phyloP scores from a whole-genome alignment of 2,888 invertebrate species.

The Philereme transversata region DNA sequence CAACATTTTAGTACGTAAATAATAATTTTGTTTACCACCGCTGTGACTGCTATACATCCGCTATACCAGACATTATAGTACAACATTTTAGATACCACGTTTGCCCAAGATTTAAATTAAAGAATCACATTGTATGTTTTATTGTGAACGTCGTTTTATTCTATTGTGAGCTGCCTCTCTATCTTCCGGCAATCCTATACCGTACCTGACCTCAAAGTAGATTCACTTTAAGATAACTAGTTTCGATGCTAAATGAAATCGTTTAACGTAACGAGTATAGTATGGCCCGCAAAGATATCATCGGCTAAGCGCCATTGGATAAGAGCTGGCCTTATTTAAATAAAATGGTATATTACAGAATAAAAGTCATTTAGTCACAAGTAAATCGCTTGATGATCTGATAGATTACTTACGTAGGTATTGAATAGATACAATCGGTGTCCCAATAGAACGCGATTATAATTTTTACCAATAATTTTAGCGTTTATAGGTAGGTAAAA shows the following conservation, averaged over 20 bases:
- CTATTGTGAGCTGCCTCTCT: slow-evolving; percentile 14
- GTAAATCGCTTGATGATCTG: neutral
- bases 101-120: no score
- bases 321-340: slow-evolving; percentile 9
- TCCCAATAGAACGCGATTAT: no score
- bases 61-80: no score
- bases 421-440: no score
- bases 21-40: no score
- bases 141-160: slow-evolving; percentile 5
- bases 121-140: neutral
- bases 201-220: slow-evolving; percentile 63
- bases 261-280: slow-evolving; percentile 35
- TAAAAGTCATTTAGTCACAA: neutral
- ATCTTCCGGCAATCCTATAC: slow-evolving; percentile 52
- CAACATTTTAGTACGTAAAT: no score
- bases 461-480: no score
- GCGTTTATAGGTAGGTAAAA: no score
- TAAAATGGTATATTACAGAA: neutral
- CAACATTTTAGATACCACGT: no score
- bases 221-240: slow-evolving; percentile 50
- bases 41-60: no score
- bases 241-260: slow-evolving; percentile 46
- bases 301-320: slow-evolving; percentile 10
- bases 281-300: slow-evolving; percentile 28
- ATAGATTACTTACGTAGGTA: no score